These are phyloP conservation scores for Sphenopsis melanotis DNA, from an alignment of 2,797 vertebrate species.

Conservation along the genomic window DNA sequence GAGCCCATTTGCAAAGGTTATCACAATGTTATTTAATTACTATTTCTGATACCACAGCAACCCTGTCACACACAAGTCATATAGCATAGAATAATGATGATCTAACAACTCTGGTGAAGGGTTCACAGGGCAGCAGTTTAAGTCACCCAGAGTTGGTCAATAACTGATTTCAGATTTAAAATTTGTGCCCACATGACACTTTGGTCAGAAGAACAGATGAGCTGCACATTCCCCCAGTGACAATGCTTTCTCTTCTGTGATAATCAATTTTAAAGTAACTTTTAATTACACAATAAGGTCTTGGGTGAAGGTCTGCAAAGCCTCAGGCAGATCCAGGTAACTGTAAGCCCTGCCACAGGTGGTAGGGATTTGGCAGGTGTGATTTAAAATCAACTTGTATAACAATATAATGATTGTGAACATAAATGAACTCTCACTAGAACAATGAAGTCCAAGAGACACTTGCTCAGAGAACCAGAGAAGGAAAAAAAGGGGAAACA, in stretches of 20 bases:
- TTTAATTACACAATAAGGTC: not conserved
- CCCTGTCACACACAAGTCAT: not conserved
- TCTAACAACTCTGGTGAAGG: not conserved
- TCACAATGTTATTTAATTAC: not conserved
- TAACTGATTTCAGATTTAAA: not conserved
- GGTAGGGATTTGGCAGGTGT: not conserved
- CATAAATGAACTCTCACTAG: not conserved
- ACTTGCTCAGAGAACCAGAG: not conserved
- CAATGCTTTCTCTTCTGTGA: not conserved
- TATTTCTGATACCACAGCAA: not conserved
- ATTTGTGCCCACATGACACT: not conserved
- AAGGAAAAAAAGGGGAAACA: not conserved
- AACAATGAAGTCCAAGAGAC: not conserved
- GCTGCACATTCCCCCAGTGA: not conserved
- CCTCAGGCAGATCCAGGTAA: not conserved
- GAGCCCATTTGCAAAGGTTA: not conserved
- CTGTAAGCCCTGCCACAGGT: fast-evolving
- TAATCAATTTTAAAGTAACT: not conserved
- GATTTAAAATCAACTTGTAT: not conserved
- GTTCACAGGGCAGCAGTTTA: not conserved
- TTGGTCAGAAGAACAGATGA: not conserved
- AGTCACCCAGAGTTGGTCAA: not conserved
- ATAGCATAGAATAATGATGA: not conserved
- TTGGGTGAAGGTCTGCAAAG: not conserved
- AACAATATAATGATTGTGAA: not conserved